Conservation (phyloP, 1,140 invertebrate species). For the Calliphora vicina region DNA sequence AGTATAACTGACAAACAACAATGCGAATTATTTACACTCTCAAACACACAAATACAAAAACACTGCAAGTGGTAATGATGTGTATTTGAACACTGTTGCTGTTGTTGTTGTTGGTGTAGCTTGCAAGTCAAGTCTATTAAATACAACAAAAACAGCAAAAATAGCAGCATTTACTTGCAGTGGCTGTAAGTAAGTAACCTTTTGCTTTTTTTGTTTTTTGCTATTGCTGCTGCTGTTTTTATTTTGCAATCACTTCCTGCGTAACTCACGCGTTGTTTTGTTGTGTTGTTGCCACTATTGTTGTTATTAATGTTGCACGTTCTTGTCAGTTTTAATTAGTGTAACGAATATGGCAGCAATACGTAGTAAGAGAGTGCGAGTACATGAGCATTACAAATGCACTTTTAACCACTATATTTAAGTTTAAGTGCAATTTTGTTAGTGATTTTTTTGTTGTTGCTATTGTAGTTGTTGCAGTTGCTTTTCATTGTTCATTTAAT, state of each 20-base stretch:
- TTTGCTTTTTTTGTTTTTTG: neutral
- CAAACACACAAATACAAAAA: neutral
- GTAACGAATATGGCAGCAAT: slow-evolving; percentile 1
- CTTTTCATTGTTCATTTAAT: neutral
- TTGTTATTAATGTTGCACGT: slow-evolving; percentile 36
- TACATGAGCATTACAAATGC: neutral
- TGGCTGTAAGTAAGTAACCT: neutral
- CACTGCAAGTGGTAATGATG: slow-evolving; percentile 19
- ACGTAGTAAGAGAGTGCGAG: neutral
- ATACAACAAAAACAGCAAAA: slow-evolving; percentile 23
- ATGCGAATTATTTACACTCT: slow-evolving; percentile 21
- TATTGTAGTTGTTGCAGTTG: slow-evolving; percentile 3
- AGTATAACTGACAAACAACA: slow-evolving; percentile 6
- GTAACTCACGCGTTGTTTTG: slow-evolving; percentile 30
- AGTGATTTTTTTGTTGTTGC: neutral
- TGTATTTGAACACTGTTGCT: slow-evolving; percentile 2
- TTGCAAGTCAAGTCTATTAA: neutral
- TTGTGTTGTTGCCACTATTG: slow-evolving; percentile 20
- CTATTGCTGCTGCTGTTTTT: neutral
- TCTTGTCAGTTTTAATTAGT: slow-evolving; percentile 32
- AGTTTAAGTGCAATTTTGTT: slow-evolving; percentile 6
- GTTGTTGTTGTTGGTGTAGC: slow-evolving; percentile 31
- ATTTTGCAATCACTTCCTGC: slow-evolving; percentile 15
- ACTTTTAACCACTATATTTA: neutral
- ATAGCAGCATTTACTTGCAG: neutral